A percentile compares a stretch with the other conserved stretches of the same genome.
Conservation (phyloP, 2,113 vertebrate genomes). For the Calcarius ornatus region DNA sequence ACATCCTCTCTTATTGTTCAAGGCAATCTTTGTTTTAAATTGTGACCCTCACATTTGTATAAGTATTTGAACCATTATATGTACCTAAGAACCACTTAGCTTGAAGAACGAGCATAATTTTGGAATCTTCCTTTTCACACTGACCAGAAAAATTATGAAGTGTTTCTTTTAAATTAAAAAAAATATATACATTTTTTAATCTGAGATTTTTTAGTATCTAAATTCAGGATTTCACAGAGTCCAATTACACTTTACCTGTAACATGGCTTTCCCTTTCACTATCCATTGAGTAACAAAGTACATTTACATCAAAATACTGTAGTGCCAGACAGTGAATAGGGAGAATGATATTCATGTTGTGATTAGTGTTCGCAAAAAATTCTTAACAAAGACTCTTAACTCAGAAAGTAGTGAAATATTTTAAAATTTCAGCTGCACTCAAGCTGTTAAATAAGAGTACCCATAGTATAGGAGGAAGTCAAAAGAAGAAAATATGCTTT, state of each 20-base stretch:
- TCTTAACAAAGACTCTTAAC: neutral
- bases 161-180: neutral
- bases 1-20: neutral
- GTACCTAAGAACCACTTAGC: neutral
- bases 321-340: neutral
- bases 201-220: neutral
- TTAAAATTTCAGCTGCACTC: neutral
- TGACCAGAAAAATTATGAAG: neutral
- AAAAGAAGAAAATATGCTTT: neutral
- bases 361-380: neutral
- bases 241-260: neutral
- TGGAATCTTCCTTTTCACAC: neutral
- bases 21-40: neutral
- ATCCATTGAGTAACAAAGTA: neutral
- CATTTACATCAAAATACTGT: neutral
- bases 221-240: neutral
- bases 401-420: neutral
- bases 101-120: neutral
- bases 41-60: neutral
- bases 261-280: neutral
- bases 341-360: neutral
- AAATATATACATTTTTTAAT: neutral
- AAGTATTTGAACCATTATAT: neutral
- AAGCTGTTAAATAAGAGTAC: neutral
- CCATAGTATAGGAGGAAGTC: neutral